Base-by-base conservation (phyloP, 2,888 invertebrate genomes). In the Odontocolon sp. region DNA sequence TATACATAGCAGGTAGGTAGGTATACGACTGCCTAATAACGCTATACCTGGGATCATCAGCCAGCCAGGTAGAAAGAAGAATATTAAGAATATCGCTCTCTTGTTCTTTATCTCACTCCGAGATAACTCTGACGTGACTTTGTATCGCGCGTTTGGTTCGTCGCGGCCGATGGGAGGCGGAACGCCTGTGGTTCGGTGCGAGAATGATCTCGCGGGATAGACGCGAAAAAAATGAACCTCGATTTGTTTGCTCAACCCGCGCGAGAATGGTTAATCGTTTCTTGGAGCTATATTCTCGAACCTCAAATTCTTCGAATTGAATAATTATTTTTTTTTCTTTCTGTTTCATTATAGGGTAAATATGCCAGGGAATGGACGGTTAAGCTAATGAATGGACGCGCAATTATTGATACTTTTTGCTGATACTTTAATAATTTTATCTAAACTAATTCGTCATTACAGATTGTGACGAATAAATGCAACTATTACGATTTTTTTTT, bases 221-320 rank as follows among this genome's bases (percentile, higher is more conserved):
- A 68, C 2, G 21, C 50, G 68, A 72, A 64, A n/a, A n/a, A 69
- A 77, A 72, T 72, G 72, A 64, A 59, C 26, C 63, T 50, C 72
- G 50, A 72, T 77, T 69, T 63, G 68, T 77, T 77, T 72, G 18
- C 63, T 42, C 77, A 40, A 56, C 26, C 38, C 64, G 75, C 59
- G 77, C 68, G 72, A 72, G 77, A 69, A 77, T 72, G 56, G 57
- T 72, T 77, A 45, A 77, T 77, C 69, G 72, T 77, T 77, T 50
- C 50, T 36, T 33, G 47, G 23, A 36, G 50, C 4, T 2, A n/a
- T 50, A 36, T 47, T 69, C 68, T 40, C 50, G 31, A 28, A 71
- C 38, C 45, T 16, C 11, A 18, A 38, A 38, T 59, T 69, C 64
- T 36, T 42, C 28, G 64, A 38, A 38, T 33, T 45, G 54, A 66